phyloP scores from a whole-genome alignment of 2,113 vertebrate genomes.

The Indicator maculatus region DNA sequence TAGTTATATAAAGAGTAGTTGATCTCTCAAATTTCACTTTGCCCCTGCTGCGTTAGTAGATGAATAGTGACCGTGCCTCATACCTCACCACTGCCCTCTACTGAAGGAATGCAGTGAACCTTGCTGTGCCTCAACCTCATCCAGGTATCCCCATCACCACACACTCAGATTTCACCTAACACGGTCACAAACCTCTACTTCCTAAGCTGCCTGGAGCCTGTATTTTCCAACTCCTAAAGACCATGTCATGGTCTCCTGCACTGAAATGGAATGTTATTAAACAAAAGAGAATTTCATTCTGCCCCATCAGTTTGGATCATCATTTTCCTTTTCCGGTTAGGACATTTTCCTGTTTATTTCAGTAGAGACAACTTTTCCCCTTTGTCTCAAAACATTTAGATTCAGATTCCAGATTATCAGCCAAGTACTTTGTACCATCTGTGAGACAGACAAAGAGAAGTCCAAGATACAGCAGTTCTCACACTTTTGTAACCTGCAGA shows the following conservation, averaged over 20 bases:
- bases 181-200: not conserved
- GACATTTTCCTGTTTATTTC: not conserved
- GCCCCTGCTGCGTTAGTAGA: accelerated
- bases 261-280: not conserved
- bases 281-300: slow-evolving; percentile 24
- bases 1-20: not conserved
- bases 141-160: not conserved
- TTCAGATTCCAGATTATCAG: not conserved
- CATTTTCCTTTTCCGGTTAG: accelerated
- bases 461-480: not conserved
- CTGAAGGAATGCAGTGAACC: not conserved
- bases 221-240: not conserved
- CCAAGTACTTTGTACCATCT: not conserved
- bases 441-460: not conserved
- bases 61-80: accelerated
- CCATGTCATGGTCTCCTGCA: not conserved
- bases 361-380: not conserved
- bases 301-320: not conserved
- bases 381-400: not conserved
- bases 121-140: not conserved
- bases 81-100: slow-evolving; percentile 20
- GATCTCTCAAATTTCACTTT: not conserved
- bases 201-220: not conserved
- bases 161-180: not conserved
- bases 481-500: not conserved